These are phyloP conservation scores for Phocoena phocoena DNA, from an alignment of 2,113 vertebrate species.

Conservation along the genomic window DNA sequence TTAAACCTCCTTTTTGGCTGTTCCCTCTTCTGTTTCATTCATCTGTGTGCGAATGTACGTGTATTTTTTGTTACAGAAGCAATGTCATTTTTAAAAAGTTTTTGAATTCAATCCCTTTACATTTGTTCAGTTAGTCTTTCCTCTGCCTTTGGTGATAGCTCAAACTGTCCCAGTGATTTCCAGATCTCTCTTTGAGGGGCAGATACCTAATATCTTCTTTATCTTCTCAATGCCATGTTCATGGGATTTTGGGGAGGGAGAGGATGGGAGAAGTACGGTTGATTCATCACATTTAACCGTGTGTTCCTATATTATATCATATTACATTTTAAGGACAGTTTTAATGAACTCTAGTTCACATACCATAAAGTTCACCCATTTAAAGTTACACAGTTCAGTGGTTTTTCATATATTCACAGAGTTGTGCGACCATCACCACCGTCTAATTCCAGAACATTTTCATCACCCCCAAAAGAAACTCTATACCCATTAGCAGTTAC, in stretches of 20 bases:
- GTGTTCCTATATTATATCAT: background rate
- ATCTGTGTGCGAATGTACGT: background rate
- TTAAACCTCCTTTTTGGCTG: background rate
- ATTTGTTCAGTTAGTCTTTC: background rate
- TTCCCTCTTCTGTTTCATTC: background rate
- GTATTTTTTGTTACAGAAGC: background rate
- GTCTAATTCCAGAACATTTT: background rate
- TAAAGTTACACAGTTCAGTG: background rate
- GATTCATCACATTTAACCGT: background rate
- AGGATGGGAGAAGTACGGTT: background rate
- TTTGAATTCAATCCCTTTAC: background rate
- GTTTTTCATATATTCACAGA: background rate
- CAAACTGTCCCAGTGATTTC: background rate
- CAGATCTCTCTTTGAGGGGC: background rate
- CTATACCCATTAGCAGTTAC: background rate
- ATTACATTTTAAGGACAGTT: background rate
- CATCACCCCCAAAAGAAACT: background rate
- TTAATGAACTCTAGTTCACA: background rate
- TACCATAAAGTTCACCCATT: background rate
- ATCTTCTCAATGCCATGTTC: background rate
- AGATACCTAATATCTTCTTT: background rate
- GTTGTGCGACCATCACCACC: background rate
- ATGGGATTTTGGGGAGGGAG: background rate
- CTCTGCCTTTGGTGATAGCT: background rate
- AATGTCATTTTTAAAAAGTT: background rate